Base-by-base conservation (phyloP, 1,140 invertebrate genomes). In the Brevipalpus yothersi region DNA sequence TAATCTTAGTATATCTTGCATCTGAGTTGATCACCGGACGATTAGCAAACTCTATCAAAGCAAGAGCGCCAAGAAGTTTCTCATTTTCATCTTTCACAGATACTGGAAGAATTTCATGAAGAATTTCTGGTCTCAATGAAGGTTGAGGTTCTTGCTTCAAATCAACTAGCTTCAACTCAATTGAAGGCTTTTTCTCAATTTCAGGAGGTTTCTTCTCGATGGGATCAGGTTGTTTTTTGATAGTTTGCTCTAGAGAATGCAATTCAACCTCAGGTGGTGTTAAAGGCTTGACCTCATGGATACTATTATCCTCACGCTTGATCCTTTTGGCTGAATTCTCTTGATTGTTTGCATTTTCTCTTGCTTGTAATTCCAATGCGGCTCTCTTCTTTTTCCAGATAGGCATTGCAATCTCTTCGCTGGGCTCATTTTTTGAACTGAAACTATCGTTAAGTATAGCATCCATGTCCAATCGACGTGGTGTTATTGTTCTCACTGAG, bases 51-150 rank as follows among this genome's bases (percentile, higher is more conserved):
- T 82, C 77, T 68, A 82, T 80, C 0, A 82, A 69, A 41, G 80
- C 80, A 62, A 82, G 72, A 31, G 80, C 80, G 23, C 79, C 78
- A 15, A 78, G 65, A 72, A 76, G 75, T 63, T 77, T 75, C 45
- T 78, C 73, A n/a, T 41, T n/a, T 57, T 13, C 56, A n/a, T 13
- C 41, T 13, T n/a, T 74, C 73, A 58, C 73, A 72, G 53, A 74
- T 73, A 0, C 17, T 42, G 9, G 49, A 55, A 39, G 31, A 31
- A 31, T 31, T 31, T 31, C 5, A 3, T 31, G 31, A 31, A 31
- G 5, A 31, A 3, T 31, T 31, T 31, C 31, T 2, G 2, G 31
- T 31, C 31, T 31, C 31, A 31, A 31, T 31, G 31, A 5, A 31
- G 31, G 31, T 3, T 31, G 31, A 31, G 31, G 31, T 31, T 31